phyloP scores from a whole-genome alignment of 2,888 invertebrate species.

The Ptychoptera albimana region DNA sequence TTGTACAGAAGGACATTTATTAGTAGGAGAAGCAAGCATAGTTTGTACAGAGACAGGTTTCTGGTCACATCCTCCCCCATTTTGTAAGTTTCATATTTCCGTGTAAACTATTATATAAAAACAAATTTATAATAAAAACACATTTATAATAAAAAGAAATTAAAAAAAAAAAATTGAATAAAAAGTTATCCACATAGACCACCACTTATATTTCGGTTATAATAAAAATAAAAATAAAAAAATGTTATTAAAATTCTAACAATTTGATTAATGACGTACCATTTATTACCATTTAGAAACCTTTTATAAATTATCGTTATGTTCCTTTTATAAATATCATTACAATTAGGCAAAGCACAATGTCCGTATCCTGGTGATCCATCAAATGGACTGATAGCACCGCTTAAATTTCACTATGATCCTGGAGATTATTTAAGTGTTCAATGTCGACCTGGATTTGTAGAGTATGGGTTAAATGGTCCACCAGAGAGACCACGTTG shows the following conservation, averaged over 20 bases:
- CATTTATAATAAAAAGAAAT: too few relatives aligned
- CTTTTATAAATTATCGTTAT: too few relatives aligned
- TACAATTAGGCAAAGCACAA: conserved; percentile 45
- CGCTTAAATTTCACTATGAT: conserved; percentile 57
- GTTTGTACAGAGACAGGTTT: conserved; percentile 77
- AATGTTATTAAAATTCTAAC: too few relatives aligned
- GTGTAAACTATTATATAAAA: not conserved
- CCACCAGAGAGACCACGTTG: conserved; percentile 47
- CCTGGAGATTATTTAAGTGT: conserved; percentile 55
- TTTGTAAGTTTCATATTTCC: conserved; percentile 38
- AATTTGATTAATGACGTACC: too few relatives aligned
- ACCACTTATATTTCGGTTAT: too few relatives aligned
- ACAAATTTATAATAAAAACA: not conserved
- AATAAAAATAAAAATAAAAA: too few relatives aligned
- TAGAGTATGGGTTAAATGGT: conserved; percentile 30
- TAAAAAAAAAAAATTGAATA: too few relatives aligned
- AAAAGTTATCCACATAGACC: not conserved
- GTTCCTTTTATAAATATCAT: not conserved
- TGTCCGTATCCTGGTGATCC: conserved; percentile 59
- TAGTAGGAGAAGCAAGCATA: conserved; percentile 58
- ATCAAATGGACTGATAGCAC: conserved; percentile 49
- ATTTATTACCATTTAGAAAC: too few relatives aligned
- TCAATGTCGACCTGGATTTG: conserved; percentile 49
- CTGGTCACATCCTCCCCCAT: conserved; percentile 77
- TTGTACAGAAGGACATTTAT: conserved; percentile 45